Conservation (phyloP, 2,113 vertebrate genomes). For the Pseudolaguvia tuberculata region DNA sequence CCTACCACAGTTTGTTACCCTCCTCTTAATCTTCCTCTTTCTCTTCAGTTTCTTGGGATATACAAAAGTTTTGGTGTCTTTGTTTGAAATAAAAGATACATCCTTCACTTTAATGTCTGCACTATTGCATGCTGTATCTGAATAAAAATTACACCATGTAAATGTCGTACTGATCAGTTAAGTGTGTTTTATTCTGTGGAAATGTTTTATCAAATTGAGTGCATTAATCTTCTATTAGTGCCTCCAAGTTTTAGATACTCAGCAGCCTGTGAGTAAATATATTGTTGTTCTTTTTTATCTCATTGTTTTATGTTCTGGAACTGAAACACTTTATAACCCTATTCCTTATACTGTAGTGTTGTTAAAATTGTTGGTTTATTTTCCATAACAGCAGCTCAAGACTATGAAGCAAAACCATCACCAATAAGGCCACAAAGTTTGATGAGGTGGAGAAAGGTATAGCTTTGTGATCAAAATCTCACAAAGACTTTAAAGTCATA, state of each 20-base stretch:
- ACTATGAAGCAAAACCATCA: background rate
- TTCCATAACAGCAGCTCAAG: background rate
- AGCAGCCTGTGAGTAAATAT: background rate
- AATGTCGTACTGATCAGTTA: background rate
- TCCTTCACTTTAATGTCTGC: background rate
- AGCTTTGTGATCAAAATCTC: too few relatives aligned
- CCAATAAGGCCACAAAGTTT: too few relatives aligned
- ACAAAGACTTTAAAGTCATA: too few relatives aligned
- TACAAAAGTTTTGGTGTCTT: constrained; percentile 1
- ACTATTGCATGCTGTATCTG: background rate
- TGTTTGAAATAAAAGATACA: constrained; percentile 12
- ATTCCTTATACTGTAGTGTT: background rate
- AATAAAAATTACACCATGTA: constrained; percentile 11
- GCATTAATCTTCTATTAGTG: background rate
- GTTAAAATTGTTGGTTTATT: background rate
- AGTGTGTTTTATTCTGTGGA: background rate
- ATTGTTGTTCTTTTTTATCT: background rate
- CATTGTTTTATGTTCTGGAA: background rate
- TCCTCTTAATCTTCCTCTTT: background rate
- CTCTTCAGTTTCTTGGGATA: constrained; percentile 12
- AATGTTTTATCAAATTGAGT: background rate
- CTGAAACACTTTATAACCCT: background rate
- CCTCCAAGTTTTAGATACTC: background rate
- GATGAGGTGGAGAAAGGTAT: too few relatives aligned
- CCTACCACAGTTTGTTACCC: background rate